A percentile compares a stretch with the other conserved stretches of the same genome.
Evolutionary conservation across 2,113 vertebrate species (phyloP).

Genomic region (Acrocephalus kingi): DNA sequence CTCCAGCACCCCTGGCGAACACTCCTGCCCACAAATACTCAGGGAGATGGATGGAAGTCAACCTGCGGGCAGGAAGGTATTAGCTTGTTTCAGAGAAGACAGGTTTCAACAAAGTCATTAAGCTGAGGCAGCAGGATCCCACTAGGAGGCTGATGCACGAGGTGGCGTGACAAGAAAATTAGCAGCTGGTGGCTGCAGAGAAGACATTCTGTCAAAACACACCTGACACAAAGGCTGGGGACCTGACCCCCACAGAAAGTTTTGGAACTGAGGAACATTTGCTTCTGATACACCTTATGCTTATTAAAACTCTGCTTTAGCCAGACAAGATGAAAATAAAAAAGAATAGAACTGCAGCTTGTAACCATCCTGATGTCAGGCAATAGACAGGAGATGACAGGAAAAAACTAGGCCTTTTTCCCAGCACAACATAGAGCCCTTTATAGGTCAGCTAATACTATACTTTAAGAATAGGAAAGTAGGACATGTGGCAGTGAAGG

Average conservation of each 20-base stretch:
- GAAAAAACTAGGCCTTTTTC: neutral
- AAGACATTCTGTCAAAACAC: neutral
- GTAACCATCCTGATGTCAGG: neutral
- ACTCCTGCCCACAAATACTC: neutral
- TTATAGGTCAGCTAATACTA: neutral
- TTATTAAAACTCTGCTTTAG: neutral
- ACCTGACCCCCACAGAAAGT: neutral
- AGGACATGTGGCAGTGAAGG: neutral
- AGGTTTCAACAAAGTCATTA: neutral
- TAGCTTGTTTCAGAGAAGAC: neutral
- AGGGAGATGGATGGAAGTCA: neutral
- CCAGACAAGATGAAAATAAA: neutral
- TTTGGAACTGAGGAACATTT: neutral
- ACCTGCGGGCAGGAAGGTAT: neutral
- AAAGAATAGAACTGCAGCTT: neutral
- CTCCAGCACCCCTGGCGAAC: neutral
- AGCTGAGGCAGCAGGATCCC: neutral
- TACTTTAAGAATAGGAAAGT: neutral
- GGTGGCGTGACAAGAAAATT: neutral
- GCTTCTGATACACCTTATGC: neutral
- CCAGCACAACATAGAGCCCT: neutral
- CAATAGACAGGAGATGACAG: neutral
- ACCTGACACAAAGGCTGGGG: accelerated
- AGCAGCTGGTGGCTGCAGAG: neutral
- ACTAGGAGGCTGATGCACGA: neutral